A percentile compares a stretch with the other conserved stretches of the same genome.
Evolutionary conservation across 2,797 vertebrate genomes (phyloP).

Genomic region (Danio aesculapii): DNA sequence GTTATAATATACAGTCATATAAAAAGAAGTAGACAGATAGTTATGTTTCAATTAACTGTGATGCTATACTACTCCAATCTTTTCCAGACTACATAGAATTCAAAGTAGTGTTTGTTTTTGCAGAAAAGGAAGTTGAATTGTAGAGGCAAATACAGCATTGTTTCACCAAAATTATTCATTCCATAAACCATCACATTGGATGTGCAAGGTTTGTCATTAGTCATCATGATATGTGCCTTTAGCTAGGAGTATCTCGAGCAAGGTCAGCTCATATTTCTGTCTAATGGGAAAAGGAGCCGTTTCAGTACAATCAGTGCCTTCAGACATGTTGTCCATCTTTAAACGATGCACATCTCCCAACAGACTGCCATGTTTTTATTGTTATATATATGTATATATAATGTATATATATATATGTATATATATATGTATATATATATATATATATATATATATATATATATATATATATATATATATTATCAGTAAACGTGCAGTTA

Average conservation of each 20-base stretch:
- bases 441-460: too few species aligned
- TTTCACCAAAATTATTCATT: not conserved
- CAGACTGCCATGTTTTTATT: not conserved
- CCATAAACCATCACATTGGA: not conserved
- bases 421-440: too few species aligned
- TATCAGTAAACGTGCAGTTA: conserved; percentile 1
- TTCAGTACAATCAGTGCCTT: conserved; percentile 19
- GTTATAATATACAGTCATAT: not conserved
- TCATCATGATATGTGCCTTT: conserved; percentile 38
- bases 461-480: too few species aligned
- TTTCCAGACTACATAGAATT: not conserved
- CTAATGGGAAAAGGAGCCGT: conserved; percentile 26
- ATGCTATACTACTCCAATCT: not conserved
- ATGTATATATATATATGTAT: too few species aligned
- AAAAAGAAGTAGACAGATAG: conserved; percentile 4
- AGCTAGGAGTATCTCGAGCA: conserved; percentile 15
- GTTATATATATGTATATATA: too few species aligned
- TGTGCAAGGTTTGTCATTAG: conserved; percentile 23
- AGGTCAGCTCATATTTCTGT: conserved; percentile 25
- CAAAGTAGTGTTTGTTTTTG: not conserved
- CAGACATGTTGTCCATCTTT: conserved; percentile 20
- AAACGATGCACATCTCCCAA: not conserved
- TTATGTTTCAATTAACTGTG: not conserved
- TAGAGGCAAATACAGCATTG: not conserved
- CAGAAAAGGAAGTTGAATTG: not conserved